Evolutionary conservation across 1,140 invertebrate genomes (phyloP).

Genomic region (Protaetia brevitarsis): DNA sequence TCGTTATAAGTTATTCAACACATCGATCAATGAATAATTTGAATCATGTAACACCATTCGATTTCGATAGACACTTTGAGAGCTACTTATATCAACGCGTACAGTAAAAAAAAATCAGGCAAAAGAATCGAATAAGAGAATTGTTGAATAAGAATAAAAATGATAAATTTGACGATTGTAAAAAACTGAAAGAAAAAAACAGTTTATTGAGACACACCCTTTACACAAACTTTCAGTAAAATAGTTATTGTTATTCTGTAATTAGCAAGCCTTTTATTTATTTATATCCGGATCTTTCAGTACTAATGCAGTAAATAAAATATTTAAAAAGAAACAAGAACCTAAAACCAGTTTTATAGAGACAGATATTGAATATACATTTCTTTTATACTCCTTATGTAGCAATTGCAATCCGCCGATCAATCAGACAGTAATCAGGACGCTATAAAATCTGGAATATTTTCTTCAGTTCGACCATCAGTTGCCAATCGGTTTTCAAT

Average conservation of each 20-base stretch:
- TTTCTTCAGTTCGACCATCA: constrained; percentile 98
- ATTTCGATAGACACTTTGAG: not conserved
- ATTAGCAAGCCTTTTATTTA: not conserved
- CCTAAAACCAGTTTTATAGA: constrained; percentile 11
- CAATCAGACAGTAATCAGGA: not conserved
- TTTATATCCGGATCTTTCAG: not conserved
- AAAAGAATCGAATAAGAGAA: not conserved
- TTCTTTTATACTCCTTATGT: not conserved
- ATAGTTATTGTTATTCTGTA: not conserved
- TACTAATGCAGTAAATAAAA: not conserved
- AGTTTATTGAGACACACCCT: too few species aligned
- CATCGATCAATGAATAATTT: too few species aligned
- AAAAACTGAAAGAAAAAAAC: too few species aligned
- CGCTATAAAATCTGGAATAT: constrained; percentile 91
- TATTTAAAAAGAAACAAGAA: not conserved
- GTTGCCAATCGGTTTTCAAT: constrained; percentile 92
- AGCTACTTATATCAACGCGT: not conserved
- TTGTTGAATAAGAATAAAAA: not conserved
- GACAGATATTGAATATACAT: not conserved
- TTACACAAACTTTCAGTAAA: too few species aligned
- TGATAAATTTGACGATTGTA: too few species aligned
- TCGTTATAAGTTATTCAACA: not conserved
- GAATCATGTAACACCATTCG: not conserved
- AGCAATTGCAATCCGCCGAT: not conserved
- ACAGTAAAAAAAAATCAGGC: not conserved